These are phyloP conservation scores for Burhinus oedicnemus DNA, from an alignment of 2,113 vertebrate genomes.

Conservation along the genomic window DNA sequence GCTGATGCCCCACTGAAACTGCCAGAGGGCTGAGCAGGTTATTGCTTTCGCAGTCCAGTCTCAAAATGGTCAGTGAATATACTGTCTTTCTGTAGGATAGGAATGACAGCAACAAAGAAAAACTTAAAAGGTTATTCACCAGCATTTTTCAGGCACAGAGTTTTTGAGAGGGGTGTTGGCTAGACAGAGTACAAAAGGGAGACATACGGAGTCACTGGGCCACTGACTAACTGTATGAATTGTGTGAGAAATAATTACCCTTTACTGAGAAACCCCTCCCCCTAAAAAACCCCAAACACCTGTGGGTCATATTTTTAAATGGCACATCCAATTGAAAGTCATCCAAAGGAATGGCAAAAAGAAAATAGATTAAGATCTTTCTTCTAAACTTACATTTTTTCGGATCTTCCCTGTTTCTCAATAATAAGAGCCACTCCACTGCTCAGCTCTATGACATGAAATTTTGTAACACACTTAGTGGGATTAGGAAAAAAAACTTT, in stretches of 20 bases:
- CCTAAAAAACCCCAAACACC: neutral
- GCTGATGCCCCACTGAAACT: neutral
- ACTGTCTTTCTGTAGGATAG: neutral
- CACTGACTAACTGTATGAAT: neutral
- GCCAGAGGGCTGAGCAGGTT: neutral
- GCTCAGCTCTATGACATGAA: neutral
- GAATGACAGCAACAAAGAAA: neutral
- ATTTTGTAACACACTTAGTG: neutral
- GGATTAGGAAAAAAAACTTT: neutral
- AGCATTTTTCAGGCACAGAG: neutral
- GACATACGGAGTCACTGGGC: neutral
- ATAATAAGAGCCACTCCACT: neutral
- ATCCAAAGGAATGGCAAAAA: neutral
- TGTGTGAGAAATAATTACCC: neutral
- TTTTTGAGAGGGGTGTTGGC: neutral
- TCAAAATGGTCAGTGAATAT: neutral
- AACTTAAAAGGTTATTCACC: neutral
- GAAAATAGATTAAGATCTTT: neutral
- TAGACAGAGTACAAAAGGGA: neutral
- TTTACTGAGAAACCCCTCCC: neutral
- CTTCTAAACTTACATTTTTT: neutral
- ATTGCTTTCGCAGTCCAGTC: neutral
- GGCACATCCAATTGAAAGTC: neutral
- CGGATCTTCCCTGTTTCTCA: neutral
- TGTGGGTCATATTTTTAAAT: neutral